phyloP scores from a whole-genome alignment of 2,797 vertebrate species.

The Ptychadena robeensis region DNA sequence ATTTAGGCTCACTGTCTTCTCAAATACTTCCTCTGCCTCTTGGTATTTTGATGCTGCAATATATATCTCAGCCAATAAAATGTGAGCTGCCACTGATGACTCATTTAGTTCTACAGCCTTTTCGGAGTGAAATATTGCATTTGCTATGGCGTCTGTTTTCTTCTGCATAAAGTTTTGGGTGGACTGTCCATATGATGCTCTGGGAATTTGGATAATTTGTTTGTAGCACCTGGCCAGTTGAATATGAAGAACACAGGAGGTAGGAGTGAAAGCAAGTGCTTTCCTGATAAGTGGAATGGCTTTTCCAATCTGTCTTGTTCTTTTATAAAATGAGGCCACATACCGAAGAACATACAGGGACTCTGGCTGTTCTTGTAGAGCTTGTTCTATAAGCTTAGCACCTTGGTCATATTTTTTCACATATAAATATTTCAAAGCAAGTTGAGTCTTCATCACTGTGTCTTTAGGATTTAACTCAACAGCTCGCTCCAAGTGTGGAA shows the following conservation, averaged over 20 bases:
- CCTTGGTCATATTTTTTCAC: slow-evolving; percentile 62
- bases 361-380: slow-evolving; percentile 68
- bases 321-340: slow-evolving; percentile 76
- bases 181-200: too few relatives aligned
- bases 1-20: slow-evolving; percentile 62
- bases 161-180: too few relatives aligned
- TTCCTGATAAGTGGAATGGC: slow-evolving; percentile 70
- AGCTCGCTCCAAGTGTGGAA: slow-evolving; percentile 71
- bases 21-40: slow-evolving; percentile 73
- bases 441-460: slow-evolving; percentile 68
- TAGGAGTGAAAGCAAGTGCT: slow-evolving; percentile 67
- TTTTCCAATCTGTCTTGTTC: slow-evolving; percentile 57
- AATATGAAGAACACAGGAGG: slow-evolving; percentile 71
- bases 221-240: slow-evolving; percentile 78
- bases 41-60: slow-evolving; percentile 44
- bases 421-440: slow-evolving; percentile 73
- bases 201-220: background rate
- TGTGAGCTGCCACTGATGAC: slow-evolving; percentile 65
- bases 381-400: slow-evolving; percentile 70
- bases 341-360: slow-evolving; percentile 74
- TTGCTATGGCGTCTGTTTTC: slow-evolving; percentile 41
- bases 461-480: slow-evolving; percentile 69
- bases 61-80: slow-evolving; percentile 71
- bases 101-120: slow-evolving; percentile 54
- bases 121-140: slow-evolving; percentile 73